Percentiles rank a stretch among this genome's conserved stretches.
These are phyloP conservation scores for Heteractis magnifica DNA, from an alignment of 92 coral and sea anemone species.

Conservation along the genomic window DNA sequence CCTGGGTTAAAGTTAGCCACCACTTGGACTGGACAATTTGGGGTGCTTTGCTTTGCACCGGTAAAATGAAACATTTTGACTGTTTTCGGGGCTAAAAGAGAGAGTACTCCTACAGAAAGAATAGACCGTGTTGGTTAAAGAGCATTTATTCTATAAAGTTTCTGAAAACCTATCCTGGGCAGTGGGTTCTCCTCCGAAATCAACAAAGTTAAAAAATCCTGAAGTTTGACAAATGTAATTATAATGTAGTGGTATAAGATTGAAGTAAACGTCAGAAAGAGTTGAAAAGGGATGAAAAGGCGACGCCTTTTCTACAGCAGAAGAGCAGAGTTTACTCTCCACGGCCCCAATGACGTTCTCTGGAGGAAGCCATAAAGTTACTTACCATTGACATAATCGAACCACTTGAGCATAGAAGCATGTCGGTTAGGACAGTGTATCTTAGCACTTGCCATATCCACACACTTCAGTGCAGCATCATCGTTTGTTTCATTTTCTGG, in stretches of 20 bases:
- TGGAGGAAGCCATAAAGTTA: no score
- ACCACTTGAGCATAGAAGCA: slow-evolving; percentile 87
- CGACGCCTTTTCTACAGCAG: no score
- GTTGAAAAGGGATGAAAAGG: no score
- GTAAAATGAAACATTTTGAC: slow-evolving; percentile 84
- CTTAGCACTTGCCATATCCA: slow-evolving; percentile 65
- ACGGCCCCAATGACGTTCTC: neutral
- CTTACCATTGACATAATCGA: slow-evolving; percentile 78
- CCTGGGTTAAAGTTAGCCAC: slow-evolving; percentile 95
- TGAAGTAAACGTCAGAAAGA: no score
- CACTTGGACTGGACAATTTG: slow-evolving; percentile 88
- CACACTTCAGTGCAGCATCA: slow-evolving; percentile 75
- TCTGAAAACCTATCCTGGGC: no score
- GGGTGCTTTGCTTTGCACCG: slow-evolving; percentile 72
- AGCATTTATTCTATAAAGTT: no score
- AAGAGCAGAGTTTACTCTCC: no score
- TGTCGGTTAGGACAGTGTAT: slow-evolving; percentile 79
- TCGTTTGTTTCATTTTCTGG: slow-evolving; percentile 84
- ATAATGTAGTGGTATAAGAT: no score
- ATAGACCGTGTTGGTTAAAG: neutral
- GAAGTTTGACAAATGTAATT: no score
- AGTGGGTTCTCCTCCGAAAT: no score
- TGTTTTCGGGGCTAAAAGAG: slow-evolving; percentile 73
- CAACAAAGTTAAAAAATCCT: no score
- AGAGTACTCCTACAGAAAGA: slow-evolving; percentile 52